Conservation (phyloP, 1,140 invertebrate species). For the Caligus rogercresseyi region DNA sequence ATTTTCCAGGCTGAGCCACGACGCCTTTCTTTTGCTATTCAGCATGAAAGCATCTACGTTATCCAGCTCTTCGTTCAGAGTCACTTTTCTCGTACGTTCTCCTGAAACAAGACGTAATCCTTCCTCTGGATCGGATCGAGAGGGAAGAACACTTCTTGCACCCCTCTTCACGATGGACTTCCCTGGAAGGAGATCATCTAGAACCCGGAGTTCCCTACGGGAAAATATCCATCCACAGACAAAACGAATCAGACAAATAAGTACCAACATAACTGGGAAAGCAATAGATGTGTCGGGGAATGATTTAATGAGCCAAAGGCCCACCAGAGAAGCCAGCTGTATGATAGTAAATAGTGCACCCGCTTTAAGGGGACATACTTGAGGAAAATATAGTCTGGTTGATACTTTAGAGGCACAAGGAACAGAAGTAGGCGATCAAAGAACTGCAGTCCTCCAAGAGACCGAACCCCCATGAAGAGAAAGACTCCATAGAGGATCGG, state of each 20-base stretch:
- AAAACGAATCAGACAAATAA: slow-evolving; percentile 41
- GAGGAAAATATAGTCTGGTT: slow-evolving; percentile 42
- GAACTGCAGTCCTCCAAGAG: slow-evolving; percentile 38
- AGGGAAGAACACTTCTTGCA: too few species aligned
- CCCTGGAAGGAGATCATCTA: slow-evolving; percentile 43
- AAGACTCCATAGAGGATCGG: slow-evolving; percentile 47
- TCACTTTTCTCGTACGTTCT: background rate
- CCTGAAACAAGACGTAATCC: background rate
- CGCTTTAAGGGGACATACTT: slow-evolving; percentile 34
- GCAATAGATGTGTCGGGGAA: slow-evolving; percentile 39
- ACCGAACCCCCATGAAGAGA: slow-evolving; percentile 45
- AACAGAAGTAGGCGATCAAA: slow-evolving; percentile 39
- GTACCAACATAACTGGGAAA: slow-evolving; percentile 38
- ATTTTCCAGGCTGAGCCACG: too few species aligned
- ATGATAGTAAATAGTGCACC: slow-evolving; percentile 43
- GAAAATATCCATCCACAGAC: slow-evolving; percentile 39
- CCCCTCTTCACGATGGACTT: slow-evolving; percentile 20
- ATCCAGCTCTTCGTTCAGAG: background rate
- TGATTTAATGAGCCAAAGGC: slow-evolving; percentile 40
- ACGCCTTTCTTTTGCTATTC: background rate
- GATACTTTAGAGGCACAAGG: slow-evolving; percentile 45
- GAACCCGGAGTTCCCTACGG: slow-evolving; percentile 37
- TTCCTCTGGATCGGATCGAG: background rate
- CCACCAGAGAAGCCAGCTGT: slow-evolving; percentile 25
- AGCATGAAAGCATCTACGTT: background rate